These are phyloP conservation scores for Archaeoteleia sp. DNA, from an alignment of 2,888 invertebrate genomes.

Conservation along the genomic window DNA sequence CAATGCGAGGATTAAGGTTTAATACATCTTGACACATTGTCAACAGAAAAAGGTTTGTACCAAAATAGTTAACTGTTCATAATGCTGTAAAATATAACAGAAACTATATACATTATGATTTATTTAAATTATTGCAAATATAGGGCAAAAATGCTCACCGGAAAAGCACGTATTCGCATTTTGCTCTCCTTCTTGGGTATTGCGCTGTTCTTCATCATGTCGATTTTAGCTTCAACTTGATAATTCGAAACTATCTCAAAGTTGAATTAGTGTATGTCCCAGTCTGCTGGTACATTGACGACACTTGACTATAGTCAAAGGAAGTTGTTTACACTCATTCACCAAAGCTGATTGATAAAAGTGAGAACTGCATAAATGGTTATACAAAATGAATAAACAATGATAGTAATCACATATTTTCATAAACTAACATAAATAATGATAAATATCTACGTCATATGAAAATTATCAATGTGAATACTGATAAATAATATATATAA, in stretches of 20 bases:
- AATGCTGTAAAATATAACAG: constrained; percentile 14
- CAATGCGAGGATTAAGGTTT: too few species aligned
- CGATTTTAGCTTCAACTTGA: constrained; percentile 18
- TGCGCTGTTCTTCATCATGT: constrained; percentile 83
- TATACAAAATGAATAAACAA: too few species aligned
- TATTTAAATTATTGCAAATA: constrained; percentile 27
- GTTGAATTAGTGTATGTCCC: constrained; percentile 3
- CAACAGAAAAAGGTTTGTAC: too few species aligned
- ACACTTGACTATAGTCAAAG: constrained; percentile 4
- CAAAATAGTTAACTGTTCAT: too few species aligned
- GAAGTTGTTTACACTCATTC: not conserved
- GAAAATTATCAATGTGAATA: too few species aligned
- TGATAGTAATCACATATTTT: too few species aligned
- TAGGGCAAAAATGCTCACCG: constrained; percentile 85
- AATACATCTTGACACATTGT: constrained; percentile 9
- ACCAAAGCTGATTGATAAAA: not conserved
- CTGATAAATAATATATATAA: too few species aligned
- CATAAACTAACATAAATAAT: too few species aligned
- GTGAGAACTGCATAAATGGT: not conserved
- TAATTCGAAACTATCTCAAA: constrained; percentile 20
- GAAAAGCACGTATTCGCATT: constrained; percentile 98
- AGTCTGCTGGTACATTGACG: constrained; percentile 20
- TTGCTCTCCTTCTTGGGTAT: constrained; percentile 94
- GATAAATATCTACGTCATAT: too few species aligned
- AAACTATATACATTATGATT: constrained; percentile 13